phyloP scores from a whole-genome alignment of 35 echinoderm and acorn worm genomes.

The Nesometra sesokonis region DNA sequence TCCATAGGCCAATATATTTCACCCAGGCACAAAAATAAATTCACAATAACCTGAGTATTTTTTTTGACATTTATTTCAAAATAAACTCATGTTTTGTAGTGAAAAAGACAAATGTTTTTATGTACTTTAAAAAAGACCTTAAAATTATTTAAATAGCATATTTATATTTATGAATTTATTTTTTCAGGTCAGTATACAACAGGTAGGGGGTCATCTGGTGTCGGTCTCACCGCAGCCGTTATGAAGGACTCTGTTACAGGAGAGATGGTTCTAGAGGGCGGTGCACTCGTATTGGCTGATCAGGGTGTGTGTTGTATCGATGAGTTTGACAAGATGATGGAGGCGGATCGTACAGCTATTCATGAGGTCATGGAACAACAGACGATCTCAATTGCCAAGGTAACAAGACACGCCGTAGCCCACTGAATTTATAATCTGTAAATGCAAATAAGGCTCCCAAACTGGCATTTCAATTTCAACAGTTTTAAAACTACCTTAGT shows the following conservation, averaged over 20 bases:
- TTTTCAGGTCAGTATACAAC: conserved; percentile 84
- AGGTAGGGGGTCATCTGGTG: conserved; percentile 88
- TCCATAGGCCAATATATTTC: too few species aligned
- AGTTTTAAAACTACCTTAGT: too few species aligned
- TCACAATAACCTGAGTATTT: too few species aligned
- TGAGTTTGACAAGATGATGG: conserved; percentile 99
- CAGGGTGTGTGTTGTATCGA: conserved; percentile 96
- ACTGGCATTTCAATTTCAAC: not conserved
- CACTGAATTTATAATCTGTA: not conserved
- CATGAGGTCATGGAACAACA: conserved; percentile 99
- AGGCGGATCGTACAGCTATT: conserved; percentile 84
- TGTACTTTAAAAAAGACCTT: too few species aligned
- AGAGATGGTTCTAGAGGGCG: conserved; percentile 96
- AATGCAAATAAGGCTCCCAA: not conserved
- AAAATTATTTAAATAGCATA: too few species aligned
- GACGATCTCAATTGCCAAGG: conserved; percentile 99
- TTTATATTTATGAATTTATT: not conserved
- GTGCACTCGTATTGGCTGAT: conserved; percentile 88
- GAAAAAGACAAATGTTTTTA: too few species aligned
- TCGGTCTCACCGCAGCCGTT: conserved; percentile 90
- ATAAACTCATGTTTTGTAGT: too few species aligned
- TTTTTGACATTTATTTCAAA: too few species aligned
- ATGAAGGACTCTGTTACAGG: conserved; percentile 95
- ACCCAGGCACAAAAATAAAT: too few species aligned
- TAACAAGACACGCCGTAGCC: not conserved